These are phyloP conservation scores for Sphaeramia orbicularis DNA, from an alignment of 2,797 vertebrate species.

Conservation along the genomic window DNA sequence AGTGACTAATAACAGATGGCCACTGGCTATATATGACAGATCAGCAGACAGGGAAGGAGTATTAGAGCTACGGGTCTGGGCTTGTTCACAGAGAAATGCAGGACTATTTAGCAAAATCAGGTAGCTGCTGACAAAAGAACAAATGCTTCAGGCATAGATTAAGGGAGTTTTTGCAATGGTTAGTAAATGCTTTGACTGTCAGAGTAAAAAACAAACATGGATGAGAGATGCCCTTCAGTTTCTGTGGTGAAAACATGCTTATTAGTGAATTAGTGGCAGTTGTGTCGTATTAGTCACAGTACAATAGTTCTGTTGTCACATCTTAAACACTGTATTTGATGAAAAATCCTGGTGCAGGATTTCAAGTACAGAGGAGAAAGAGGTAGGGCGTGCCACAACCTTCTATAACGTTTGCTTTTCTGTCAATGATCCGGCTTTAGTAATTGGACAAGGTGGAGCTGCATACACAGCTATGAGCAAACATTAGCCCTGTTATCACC, in stretches of 20 bases:
- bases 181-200: not conserved
- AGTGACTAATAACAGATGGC: conserved; percentile 52
- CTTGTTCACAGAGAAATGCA: conserved; percentile 53
- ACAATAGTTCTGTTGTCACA: too few relatives aligned
- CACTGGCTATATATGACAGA: conserved; percentile 62
- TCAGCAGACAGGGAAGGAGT: conserved; percentile 49
- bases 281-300: too few relatives aligned
- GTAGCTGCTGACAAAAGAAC: conserved; percentile 40
- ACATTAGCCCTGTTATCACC: conserved; percentile 20
- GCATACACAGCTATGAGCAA: conserved; percentile 61
- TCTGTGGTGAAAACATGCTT: not conserved
- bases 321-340: too few relatives aligned
- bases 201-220: not conserved
- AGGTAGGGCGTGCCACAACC: conserved; percentile 63
- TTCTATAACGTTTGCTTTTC: conserved; percentile 69
- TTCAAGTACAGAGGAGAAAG: conserved; percentile 11
- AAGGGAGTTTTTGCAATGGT: conserved; percentile 7
- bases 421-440: conserved; percentile 63
- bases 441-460: conserved; percentile 73
- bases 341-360: too few relatives aligned
- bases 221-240: not conserved
- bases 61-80: conserved; percentile 58
- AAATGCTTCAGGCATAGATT: conserved; percentile 24
- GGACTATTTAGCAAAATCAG: conserved; percentile 43
- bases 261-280: too few relatives aligned